Evolutionary conservation across 2,113 vertebrate genomes (phyloP), one percentile per base, ranked within the genome.

Genomic region (Hypocryptadius cinnamomeus): DNA sequence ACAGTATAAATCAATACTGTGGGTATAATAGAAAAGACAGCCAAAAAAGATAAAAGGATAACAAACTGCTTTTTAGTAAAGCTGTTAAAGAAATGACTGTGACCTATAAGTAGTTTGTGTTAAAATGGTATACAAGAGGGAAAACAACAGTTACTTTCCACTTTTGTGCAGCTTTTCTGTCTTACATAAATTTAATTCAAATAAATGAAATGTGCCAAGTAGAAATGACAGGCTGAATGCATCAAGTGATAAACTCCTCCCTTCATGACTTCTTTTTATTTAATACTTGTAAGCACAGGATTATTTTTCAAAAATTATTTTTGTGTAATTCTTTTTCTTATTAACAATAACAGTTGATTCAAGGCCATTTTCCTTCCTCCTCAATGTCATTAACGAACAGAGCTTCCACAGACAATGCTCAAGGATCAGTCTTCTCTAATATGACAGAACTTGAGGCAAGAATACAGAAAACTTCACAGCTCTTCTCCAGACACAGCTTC

Each of bases 151-250:
- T 84, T 85, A 50, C 39, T 72, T 87, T 83, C 56, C 44, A 70
- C 28, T 95, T 79, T 15, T 13, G 33, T 80, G 71, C 64, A 81
- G 42, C 40, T 89, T 54, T 66, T 47, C 35, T 81, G 50, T 89
- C 93, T 83, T 80, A 81, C 33, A 76, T 30, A 66, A n/a, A 73
- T 79, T 91, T 78, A 91, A 85, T 96, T 68, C 48, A 82, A 78
- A 70, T 45, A 95, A 91, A 92, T 70, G 2, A 72, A 33, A 48
- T 73, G 31, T 56, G 37, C 30, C 68, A 77, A 82, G 42, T 57
- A 82, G 64, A 66, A 87, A 44, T 70, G 39, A 89, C 19, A 82
- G 63, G 35, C 42, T 9, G 3, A 87, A 86, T 54, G 12, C 48
- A 69, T 35, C 31, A 24, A 30, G 66, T 47, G 39, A 84, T 79